Base-by-base conservation (phyloP, 2,113 vertebrate genomes). In the Dipodomys stephensi region DNA sequence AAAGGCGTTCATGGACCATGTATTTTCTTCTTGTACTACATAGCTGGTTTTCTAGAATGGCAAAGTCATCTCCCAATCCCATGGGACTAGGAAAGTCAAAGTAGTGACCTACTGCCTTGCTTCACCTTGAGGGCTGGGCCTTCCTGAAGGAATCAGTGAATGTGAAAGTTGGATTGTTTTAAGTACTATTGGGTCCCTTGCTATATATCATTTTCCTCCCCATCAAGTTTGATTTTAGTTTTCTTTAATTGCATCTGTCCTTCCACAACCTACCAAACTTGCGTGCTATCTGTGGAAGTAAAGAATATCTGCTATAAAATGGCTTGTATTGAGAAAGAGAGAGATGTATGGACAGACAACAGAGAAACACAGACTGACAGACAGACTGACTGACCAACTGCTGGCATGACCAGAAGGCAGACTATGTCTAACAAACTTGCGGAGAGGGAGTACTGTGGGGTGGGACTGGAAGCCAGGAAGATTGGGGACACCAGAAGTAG, bases 201-300 rank as follows among this genome's bases (percentile, higher is more conserved):
- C 88, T 83, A 25, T 15, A 19, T 16, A 68, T 91, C 23, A 89
- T 91, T 91, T 94, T 74, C 64, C 2, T 93, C 20, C n/a, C 68
- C 49, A 67, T 67, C 35, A 71, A 76, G 69, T 95, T 83, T 69
- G 89, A 18, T 78, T 88, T 49, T 76, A 18, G 77, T 78, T 62
- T 12, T 83, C 88, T 92, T 67, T n/a, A 82, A n/a, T 90, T 88
- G 64, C 22, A 89, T 87, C 12, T 84, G 73, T 83, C 80, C 72
- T 91, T 94, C 77, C 89, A 32, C 62, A 77, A 19, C 30, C 87
- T 93, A 92, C 93, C 77, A 93, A 87, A 89, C 72, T 44, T 91
- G 73, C 92, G 87, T 87, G 39, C 60, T 92, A 6, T 84, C 81
- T 84, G 83, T 84, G 64, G 67, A 94, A 88, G 69, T 83, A 79